Evolutionary conservation across 2,113 vertebrate species (phyloP), one percentile per base, ranked within the genome.

Genomic region (Hemiscyllium ocellatum): DNA sequence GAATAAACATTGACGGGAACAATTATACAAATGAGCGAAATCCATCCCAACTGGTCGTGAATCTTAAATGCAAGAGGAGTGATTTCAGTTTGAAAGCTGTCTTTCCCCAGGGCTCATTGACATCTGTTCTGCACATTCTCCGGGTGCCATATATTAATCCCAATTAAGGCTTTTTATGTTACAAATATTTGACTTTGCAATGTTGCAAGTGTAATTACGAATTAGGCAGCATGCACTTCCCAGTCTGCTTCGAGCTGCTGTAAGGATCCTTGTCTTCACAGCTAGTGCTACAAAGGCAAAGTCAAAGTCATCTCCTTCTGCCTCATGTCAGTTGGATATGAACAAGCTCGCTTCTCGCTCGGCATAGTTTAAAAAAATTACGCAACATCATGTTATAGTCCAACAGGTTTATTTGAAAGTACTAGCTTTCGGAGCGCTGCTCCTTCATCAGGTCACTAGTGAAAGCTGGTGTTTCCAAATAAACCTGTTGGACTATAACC

Each of bases 31-130:
- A 95, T 76, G 47, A 72, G 24, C 22, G 19, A 52, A 95, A 95
- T 50, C 13, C 68, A 50, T 52, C 93, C 52, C 93, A 95, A 95
- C 68, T 95, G 68, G 69, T 95, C 4, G 94, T 7, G 68, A 76
- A 72, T 95, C 94, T 72, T 70, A 70, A 95, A 95, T 76, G 94
- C 33, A 12, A 22, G 94, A 95, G 69, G 52, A 95, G 13, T 95
- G 94, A 95, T 95, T 95, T 72, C 69, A 95, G 68, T 72, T 72
- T 95, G 69, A 95, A 95, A 95, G 94, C 94, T 95, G 94, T 72
- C 68, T 29, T 95, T 72, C 94, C 94, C 94, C 68, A 70, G 94
- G 94, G 94, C 94, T 95, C 68, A 10, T 47, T 33, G 68, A 95
- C 94, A 95, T 33, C 94, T 95, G 94, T 95, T 95, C 94, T 50